Evolutionary conservation across 2,888 invertebrate genomes (phyloP), one percentile per base, ranked within the genome.

Genomic region (Falcaria lacertinaria): DNA sequence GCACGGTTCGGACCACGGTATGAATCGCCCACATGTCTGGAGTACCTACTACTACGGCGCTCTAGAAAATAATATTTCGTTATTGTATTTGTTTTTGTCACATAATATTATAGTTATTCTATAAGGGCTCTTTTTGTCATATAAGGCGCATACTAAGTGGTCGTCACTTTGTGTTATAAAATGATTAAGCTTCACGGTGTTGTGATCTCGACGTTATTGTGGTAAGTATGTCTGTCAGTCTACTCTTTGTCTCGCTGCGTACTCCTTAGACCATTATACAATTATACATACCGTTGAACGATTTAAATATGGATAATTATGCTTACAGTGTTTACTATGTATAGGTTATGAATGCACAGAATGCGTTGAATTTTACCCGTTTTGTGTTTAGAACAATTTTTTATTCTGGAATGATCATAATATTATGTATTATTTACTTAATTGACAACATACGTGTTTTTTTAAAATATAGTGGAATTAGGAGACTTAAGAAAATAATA

Each of bases 161-260:
- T 53, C 46, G 41, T 42, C 46, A 48, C 36, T 28, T 11, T 16
- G 37, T 39, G 52, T 47, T 52, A 57, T 57, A 50, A 59, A 39
- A 50, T 52, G 48, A 50, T 57, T 61, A 48, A 48, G 60, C 59
- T 65, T 69, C 70, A 71, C 65, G 63, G 62, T 57, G 51, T 51
- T 52, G 48, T 57, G 56, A 48, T 25, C 14, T 38, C 44, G 47
- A 39, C 39, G 37, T 47, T 49, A 39, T 51, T 57, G 56, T 52
- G 50, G 47, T 49, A 52, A 45, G 38, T 41, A 44, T 48, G 44
- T 42, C 15, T 28, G 34, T 22, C 41, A 42, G 38, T 43, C n/a
- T n/a, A n/a, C n/a, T 45, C 54, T 49, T 50, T 53, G 55, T 55
- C 42, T 53, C 47, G 43, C 53, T 50, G 47, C 17, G 5, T 7